These are phyloP conservation scores for Rotaria socialis DNA, from an alignment of 2,888 invertebrate species.

Conservation along the genomic window DNA sequence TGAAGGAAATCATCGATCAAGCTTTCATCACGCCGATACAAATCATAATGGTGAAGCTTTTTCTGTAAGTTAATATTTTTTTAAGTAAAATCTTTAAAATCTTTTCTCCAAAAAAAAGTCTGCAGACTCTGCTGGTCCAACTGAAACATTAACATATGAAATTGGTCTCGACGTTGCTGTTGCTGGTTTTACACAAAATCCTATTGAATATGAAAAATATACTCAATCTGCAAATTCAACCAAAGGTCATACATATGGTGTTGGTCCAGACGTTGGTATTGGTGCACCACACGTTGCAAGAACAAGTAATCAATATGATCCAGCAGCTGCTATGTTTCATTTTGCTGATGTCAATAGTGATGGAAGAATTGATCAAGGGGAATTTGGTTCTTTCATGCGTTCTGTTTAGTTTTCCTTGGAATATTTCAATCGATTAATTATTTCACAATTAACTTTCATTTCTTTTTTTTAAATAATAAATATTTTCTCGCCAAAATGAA, in stretches of 20 bases:
- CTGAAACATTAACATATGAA: background rate
- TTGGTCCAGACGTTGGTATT: background rate
- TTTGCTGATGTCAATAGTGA: background rate
- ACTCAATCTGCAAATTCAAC: background rate
- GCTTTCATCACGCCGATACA: too few relatives aligned
- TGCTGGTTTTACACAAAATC: background rate
- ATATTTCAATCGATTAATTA: too few relatives aligned
- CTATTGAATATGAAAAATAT: background rate
- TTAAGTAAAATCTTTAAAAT: background rate
- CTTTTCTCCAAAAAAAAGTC: background rate
- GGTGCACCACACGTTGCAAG: background rate
- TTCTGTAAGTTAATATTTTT: background rate
- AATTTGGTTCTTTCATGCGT: background rate
- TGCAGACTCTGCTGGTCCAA: background rate
- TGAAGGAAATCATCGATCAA: too few relatives aligned
- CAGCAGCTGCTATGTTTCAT: background rate
- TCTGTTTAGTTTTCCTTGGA: background rate
- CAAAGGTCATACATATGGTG: background rate
- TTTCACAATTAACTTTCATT: too few relatives aligned
- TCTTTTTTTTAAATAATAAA: too few relatives aligned
- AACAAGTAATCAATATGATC: background rate
- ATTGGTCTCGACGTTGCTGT: background rate
- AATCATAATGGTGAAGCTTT: background rate
- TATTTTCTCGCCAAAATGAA: too few relatives aligned
- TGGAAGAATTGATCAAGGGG: background rate